A percentile compares a stretch with the other conserved stretches of the same genome.
Conservation (phyloP, 2,113 vertebrate genomes). For the Grallaria varia region DNA sequence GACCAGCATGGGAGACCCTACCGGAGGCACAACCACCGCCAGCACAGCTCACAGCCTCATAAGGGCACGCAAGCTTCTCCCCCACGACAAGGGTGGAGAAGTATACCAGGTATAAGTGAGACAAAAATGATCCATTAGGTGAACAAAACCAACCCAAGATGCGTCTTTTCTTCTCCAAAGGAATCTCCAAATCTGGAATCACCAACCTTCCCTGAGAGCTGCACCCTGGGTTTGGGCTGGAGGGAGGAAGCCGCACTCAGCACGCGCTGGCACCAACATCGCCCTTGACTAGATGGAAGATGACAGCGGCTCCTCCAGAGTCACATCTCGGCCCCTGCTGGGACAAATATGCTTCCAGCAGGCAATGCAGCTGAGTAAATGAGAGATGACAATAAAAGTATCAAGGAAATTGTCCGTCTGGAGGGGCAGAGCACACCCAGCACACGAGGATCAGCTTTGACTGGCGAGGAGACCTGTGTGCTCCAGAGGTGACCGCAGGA, state of each 20-base stretch:
- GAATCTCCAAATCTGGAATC: neutral
- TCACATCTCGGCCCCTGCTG: neutral
- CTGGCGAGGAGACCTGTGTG: constrained; percentile 6
- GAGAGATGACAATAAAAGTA: constrained; percentile 34
- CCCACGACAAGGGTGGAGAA: too few species aligned
- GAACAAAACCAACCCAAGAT: neutral
- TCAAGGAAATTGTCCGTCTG: neutral
- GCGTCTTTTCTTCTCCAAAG: neutral
- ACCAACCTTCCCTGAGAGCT: too few species aligned
- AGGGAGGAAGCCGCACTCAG: neutral
- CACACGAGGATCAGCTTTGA: neutral
- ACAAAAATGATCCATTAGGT: neutral
- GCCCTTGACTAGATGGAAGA: neutral
- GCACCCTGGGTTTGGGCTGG: neutral
- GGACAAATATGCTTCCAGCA: constrained; percentile 35
- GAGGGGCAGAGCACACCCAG: neutral
- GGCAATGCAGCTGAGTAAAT: neutral
- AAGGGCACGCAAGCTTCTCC: too few species aligned
- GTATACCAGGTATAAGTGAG: fast-evolving
- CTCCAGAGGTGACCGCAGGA: neutral
- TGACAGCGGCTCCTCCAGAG: neutral
- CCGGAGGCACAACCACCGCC: too few species aligned
- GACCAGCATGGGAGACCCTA: too few species aligned
- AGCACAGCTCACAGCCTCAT: too few species aligned
- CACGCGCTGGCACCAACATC: fast-evolving